Evolutionary conservation across 2,888 invertebrate species (phyloP).

Genomic region (Parochlus steinenii): DNA sequence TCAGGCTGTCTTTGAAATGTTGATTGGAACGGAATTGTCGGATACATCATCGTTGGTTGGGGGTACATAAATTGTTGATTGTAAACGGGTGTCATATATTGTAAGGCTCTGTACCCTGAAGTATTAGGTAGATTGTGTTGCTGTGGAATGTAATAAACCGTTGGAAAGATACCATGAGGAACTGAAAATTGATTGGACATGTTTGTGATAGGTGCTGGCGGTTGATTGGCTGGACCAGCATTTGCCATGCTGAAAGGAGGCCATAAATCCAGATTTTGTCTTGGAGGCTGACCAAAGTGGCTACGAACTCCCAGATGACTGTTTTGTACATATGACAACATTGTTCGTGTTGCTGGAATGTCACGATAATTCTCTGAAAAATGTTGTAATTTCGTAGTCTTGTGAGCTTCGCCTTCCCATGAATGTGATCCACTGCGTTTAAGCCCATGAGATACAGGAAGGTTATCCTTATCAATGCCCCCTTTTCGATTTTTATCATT

Average conservation of each 20-base stretch:
- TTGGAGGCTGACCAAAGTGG: neutral
- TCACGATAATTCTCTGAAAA: conserved; percentile 17
- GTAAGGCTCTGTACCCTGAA: conserved; percentile 32
- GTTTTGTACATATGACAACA: conserved; percentile 2
- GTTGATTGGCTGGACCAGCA: conserved; percentile 22
- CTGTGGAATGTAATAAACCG: conserved; percentile 39
- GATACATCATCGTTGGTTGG: conserved; percentile 42
- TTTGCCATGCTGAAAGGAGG: conserved; percentile 39
- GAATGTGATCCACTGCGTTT: conserved; percentile 46
- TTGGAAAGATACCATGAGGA: conserved; percentile 31
- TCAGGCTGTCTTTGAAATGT: too few species aligned
- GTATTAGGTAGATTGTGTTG: conserved; percentile 18
- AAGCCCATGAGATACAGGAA: conserved; percentile 37
- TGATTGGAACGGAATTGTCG: conserved; percentile 34
- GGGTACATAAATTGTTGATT: conserved; percentile 33
- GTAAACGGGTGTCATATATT: conserved; percentile 41
- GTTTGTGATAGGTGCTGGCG: conserved; percentile 22
- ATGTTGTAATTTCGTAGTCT: conserved; percentile 37
- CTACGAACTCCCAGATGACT: conserved; percentile 6
- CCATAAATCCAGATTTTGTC: conserved; percentile 36
- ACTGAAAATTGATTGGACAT: conserved; percentile 20
- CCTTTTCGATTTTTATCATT: conserved; percentile 30
- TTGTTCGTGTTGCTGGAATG: conserved; percentile 15
- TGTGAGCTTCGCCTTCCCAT: conserved; percentile 41
- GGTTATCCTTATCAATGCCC: conserved; percentile 15